These are phyloP conservation scores for Zingel zingel DNA, from an alignment of 2,113 vertebrate genomes.

Conservation along the genomic window DNA sequence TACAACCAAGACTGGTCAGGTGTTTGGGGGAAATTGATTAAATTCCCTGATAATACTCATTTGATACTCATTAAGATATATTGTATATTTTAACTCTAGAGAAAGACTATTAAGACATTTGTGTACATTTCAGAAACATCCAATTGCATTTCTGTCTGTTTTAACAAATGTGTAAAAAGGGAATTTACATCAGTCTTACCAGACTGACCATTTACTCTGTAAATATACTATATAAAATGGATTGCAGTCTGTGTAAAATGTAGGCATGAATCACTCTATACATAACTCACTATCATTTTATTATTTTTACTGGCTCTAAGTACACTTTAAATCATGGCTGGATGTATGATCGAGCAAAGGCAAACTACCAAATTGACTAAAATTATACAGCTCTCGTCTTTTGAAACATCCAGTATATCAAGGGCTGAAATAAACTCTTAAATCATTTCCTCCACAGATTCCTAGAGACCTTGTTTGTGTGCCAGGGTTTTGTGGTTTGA, in stretches of 20 bases:
- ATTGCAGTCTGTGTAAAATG: slow-evolving; percentile 21
- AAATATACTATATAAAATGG: slow-evolving; percentile 19
- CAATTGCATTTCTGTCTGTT: background rate
- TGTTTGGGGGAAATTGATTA: background rate
- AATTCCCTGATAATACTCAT: background rate
- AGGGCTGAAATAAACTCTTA: slow-evolving; percentile 46
- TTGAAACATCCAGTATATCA: slow-evolving; percentile 58
- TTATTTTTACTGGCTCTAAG: slow-evolving; percentile 53
- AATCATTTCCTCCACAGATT: slow-evolving; percentile 57
- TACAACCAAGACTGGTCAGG: background rate
- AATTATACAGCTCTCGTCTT: slow-evolving; percentile 63
- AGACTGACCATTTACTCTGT: slow-evolving; percentile 33
- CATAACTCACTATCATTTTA: slow-evolving; percentile 63
- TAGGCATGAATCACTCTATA: slow-evolving; percentile 29
- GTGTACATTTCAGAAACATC: background rate
- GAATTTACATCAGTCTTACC: background rate
- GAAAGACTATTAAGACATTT: background rate
- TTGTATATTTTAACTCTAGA: background rate
- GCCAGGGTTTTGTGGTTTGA: slow-evolving; percentile 64
- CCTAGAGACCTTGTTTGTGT: slow-evolving; percentile 53
- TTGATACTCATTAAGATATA: background rate
- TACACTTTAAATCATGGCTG: slow-evolving; percentile 54
- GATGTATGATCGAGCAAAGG: slow-evolving; percentile 41
- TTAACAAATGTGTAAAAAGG: background rate
- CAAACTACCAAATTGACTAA: slow-evolving; percentile 60